Evolutionary conservation across 2,888 invertebrate species (phyloP), one percentile per base, ranked within the genome.

Genomic region (Lordiphosa andalusiaca): DNA sequence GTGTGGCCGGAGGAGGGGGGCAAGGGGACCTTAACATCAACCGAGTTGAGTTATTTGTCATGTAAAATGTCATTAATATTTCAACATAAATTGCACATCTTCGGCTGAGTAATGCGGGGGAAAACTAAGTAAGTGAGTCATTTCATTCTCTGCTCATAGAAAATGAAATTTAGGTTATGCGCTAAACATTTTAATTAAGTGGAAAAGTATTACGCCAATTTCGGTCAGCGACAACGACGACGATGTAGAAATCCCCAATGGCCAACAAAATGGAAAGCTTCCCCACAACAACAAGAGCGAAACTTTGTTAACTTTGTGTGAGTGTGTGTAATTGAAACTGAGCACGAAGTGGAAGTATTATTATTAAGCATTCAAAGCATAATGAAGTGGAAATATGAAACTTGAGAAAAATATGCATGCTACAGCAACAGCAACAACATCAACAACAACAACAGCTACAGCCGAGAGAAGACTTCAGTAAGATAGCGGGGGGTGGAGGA

Each of bases 291-390:
- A 84, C 69, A 78, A 75, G 84, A 78, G 83, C 73, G 71, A 84
- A 85, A 75, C 84, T 83, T 74, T 65, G 72, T 47, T n/a, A 30
- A 4, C 30, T 41, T 10, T 23, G 23, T 41, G 30, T 30, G 30
- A 46, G 65, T 61, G 49, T 59, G 38, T 71, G 72, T 71, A 85
- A 85, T 85, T 73, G 72, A 73, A 81, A 80, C 81, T 71, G 61
- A 78, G 73, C 71, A 84, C 76, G 73, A 76, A 73, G 85, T 72
- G 83, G 83, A 84, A 84, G 84, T 69, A 75, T 77, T 73, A 66
- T 73, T 77, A 83, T 78, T 78, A 78, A 83, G 80, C 85, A 84
- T 75, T 82, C 85, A 82, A 76, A 81, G 85, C 80, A 78, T 72
- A 84, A 84, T 78, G 69, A 78, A 74, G 64, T 78, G 72, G 85